Evolutionary conservation across 2,113 vertebrate species (phyloP).

Genomic region (Bubalus kerabau): DNA sequence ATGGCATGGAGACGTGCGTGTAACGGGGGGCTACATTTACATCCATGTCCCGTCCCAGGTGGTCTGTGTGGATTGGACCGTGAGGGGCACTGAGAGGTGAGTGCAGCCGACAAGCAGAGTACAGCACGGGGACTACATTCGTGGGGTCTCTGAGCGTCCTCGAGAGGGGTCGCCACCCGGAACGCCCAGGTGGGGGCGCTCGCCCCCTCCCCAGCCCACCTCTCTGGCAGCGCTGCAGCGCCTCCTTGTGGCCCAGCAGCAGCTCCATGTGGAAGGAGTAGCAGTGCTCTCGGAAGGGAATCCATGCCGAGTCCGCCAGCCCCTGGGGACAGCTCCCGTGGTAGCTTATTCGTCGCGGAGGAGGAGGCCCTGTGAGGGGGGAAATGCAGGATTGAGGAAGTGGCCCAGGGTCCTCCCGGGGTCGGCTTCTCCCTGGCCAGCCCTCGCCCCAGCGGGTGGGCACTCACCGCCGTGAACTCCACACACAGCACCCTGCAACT

Average conservation of each 20-base stretch:
- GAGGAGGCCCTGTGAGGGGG: constrained; percentile 68
- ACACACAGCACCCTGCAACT: constrained; percentile 92
- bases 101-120: not conserved
- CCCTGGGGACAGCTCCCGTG: constrained; percentile 88
- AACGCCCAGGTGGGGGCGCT: accelerated
- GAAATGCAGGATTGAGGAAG: not conserved
- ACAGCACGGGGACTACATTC: not conserved
- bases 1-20: too few species aligned
- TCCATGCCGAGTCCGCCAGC: constrained; percentile 89
- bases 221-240: constrained; percentile 87
- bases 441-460: not conserved
- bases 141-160: not conserved
- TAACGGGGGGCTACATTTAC: accelerated
- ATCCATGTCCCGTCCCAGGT: accelerated
- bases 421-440: not conserved
- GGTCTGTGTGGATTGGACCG: not conserved
- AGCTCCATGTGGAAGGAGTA: constrained; percentile 95
- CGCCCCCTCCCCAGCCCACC: constrained; percentile 73
- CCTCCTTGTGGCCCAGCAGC: constrained; percentile 88
- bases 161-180: not conserved
- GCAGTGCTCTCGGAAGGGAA: constrained; percentile 94
- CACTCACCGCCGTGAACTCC: constrained; percentile 79
- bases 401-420: not conserved
- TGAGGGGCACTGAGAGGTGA: not conserved
- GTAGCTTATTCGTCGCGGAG: constrained; percentile 83